Evolutionary conservation across 2,113 vertebrate species (phyloP).

Genomic region (Tor tambroides): DNA sequence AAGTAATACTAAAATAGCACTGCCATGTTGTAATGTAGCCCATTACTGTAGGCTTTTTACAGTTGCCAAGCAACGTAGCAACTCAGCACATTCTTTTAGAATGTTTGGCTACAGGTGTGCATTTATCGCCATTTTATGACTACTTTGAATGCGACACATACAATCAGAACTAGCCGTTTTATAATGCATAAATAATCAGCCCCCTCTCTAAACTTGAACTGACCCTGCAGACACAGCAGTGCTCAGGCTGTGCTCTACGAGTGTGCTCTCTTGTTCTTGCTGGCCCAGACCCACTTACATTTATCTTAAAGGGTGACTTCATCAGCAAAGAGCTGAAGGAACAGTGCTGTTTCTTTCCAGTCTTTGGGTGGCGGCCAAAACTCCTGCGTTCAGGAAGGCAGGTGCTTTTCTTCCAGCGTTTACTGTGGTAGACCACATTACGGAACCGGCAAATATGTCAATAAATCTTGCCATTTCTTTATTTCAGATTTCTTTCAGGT

Average conservation of each 20-base stretch:
- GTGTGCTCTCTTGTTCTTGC: not conserved
- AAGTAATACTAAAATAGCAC: not conserved
- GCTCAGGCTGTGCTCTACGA: not conserved
- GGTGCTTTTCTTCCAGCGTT: slow-evolving; percentile 1
- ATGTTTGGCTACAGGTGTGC: not conserved
- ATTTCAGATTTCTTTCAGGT: too few species aligned
- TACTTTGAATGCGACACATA: not conserved
- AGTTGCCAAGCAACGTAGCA: not conserved
- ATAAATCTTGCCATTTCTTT: not conserved
- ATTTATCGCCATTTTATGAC: not conserved
- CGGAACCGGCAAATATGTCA: not conserved
- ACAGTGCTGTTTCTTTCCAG: slow-evolving; percentile 12
- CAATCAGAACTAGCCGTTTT: not conserved
- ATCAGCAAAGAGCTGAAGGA: slow-evolving; percentile 22
- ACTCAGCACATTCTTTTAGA: not conserved
- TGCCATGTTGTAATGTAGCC: not conserved
- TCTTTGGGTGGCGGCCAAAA: slow-evolving; percentile 45
- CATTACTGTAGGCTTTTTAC: not conserved
- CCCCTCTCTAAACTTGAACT: not conserved
- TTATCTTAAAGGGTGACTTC: slow-evolving; percentile 14
- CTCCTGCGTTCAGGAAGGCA: slow-evolving; percentile 14
- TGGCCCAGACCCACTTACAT: slow-evolving; percentile 27
- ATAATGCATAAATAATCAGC: not conserved
- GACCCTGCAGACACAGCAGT: not conserved
- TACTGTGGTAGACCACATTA: not conserved